phyloP scores from a whole-genome alignment of 2,797 vertebrate species.

The Tadarida brasiliensis region DNA sequence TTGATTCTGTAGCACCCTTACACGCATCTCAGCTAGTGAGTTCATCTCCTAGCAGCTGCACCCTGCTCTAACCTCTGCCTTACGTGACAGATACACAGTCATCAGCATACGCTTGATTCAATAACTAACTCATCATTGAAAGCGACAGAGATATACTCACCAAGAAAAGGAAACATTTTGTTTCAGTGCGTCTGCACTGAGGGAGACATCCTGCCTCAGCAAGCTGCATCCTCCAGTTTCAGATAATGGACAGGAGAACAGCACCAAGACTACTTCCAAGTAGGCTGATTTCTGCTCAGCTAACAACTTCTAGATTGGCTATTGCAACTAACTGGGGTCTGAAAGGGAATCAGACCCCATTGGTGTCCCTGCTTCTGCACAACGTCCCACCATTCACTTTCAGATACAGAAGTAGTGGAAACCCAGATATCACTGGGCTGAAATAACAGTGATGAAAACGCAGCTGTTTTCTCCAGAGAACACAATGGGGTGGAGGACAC shows the following conservation, averaged over 20 bases:
- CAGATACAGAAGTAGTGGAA: neutral
- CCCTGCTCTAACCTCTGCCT: neutral
- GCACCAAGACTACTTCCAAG: neutral
- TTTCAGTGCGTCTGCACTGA: neutral
- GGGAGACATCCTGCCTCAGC: neutral
- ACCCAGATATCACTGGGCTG: neutral
- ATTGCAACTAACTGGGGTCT: neutral
- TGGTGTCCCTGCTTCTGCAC: neutral
- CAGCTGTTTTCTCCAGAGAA: neutral
- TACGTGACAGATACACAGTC: neutral
- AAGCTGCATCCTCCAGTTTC: neutral
- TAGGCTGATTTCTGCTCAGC: neutral
- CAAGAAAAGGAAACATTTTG: neutral
- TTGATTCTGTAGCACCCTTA: neutral
- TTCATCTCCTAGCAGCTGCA: neutral
- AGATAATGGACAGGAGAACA: neutral
- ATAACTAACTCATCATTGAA: neutral
- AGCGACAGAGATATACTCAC: neutral
- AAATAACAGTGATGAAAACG: neutral
- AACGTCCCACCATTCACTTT: neutral
- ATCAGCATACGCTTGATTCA: neutral
- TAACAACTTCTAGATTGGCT: neutral
- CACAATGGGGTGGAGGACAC: neutral
- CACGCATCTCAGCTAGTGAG: neutral
- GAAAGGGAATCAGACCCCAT: neutral